Conservation (phyloP, 2,888 invertebrate genomes). For the Cryptocheilus praepositus region DNA sequence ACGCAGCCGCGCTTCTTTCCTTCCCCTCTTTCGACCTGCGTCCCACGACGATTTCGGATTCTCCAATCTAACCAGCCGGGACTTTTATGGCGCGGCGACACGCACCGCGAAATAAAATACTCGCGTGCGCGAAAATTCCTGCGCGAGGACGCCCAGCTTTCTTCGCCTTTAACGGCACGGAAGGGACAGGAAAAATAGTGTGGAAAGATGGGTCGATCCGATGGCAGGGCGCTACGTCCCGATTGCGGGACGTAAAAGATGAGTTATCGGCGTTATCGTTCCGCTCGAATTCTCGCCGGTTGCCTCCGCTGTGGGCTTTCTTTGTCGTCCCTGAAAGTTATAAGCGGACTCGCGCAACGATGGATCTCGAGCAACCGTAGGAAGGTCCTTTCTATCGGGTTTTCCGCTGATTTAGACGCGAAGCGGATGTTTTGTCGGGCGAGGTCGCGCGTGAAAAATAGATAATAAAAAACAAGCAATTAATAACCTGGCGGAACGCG, state of each 20-base stretch:
- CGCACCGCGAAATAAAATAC: conserved; percentile 38
- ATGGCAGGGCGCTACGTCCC: conserved; percentile 14
- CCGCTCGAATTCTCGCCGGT: conserved; percentile 33
- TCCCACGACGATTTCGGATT: conserved; percentile 9
- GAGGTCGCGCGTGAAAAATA: too few species aligned
- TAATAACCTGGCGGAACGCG: too few species aligned
- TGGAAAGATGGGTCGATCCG: neutral
- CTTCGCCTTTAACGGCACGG: conserved; percentile 43
- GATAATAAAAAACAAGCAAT: too few species aligned
- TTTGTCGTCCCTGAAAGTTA: conserved; percentile 1
- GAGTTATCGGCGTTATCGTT: conserved; percentile 54
- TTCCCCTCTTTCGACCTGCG: conserved; percentile 15
- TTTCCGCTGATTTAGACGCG: too few species aligned
- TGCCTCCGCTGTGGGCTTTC: neutral
- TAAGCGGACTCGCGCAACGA: neutral
- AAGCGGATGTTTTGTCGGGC: too few species aligned
- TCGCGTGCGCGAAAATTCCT: conserved; percentile 33
- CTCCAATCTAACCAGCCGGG: conserved; percentile 27
- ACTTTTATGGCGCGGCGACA: conserved; percentile 39
- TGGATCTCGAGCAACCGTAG: neutral
- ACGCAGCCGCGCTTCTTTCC: neutral
- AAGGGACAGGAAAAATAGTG: conserved; percentile 25
- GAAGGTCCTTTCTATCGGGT: too few species aligned
- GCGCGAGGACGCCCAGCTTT: conserved; percentile 13
- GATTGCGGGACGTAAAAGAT: conserved; percentile 45